Evolutionary conservation across 2,797 vertebrate species (phyloP).

Genomic region (Paedocypris micromegethes): DNA sequence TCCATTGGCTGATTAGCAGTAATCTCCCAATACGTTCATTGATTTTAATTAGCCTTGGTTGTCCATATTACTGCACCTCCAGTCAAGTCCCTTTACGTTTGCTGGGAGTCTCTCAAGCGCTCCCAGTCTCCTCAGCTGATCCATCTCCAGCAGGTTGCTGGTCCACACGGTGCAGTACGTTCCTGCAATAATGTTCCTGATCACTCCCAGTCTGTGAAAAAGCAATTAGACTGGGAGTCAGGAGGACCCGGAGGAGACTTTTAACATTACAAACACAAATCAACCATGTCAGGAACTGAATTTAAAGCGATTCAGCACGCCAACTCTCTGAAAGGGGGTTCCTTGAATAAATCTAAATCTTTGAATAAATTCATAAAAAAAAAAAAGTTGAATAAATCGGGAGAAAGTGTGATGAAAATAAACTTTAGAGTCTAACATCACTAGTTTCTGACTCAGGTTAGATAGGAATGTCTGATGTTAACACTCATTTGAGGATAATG

Average conservation of each 20-base stretch:
- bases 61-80: constrained; percentile 42
- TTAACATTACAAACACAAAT: constrained; percentile 50
- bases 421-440: too few species aligned
- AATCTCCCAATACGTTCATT: constrained; percentile 42
- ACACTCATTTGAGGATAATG: too few species aligned
- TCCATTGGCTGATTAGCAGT: constrained; percentile 23
- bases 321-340: not conserved
- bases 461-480: too few species aligned
- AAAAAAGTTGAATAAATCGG: too few species aligned
- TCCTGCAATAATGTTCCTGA: constrained; percentile 48
- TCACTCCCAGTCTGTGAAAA: constrained; percentile 35
- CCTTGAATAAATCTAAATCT: too few species aligned
- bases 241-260: constrained; percentile 45
- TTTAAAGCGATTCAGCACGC: constrained; percentile 31
- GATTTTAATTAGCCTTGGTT: constrained; percentile 50
- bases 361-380: too few species aligned
- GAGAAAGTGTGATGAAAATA: too few species aligned
- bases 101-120: constrained; percentile 35
- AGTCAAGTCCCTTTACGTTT: constrained; percentile 39
- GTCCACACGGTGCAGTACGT: constrained; percentile 33
- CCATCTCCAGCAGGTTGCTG: constrained; percentile 42
- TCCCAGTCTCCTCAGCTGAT: constrained; percentile 35
- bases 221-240: constrained; percentile 45
- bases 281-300: constrained; percentile 40
- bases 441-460: too few species aligned